A percentile compares a stretch with the other conserved stretches of the same genome.
Conservation (phyloP, 2,888 invertebrate genomes). For the Acanthoscelides obtectus region DNA sequence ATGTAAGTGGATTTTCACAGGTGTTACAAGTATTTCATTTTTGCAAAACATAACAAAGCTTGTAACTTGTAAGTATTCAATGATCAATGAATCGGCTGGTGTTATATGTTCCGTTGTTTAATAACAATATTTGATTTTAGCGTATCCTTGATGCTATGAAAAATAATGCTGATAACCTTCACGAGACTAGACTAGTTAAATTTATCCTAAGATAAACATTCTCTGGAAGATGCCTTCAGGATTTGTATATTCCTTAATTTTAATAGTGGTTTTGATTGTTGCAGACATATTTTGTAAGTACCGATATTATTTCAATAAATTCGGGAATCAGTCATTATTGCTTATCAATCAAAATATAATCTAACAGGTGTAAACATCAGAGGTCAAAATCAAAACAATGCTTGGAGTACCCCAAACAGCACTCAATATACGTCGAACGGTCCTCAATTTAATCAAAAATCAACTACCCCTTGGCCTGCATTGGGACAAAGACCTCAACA, state of each 20-base stretch:
- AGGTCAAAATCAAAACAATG: neutral
- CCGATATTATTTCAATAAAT: neutral
- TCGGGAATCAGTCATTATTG: neutral
- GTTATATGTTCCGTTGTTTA: no score
- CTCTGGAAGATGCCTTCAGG: neutral
- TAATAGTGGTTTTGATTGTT: neutral
- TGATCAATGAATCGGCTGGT: no score
- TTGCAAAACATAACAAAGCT: no score
- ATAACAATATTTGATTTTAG: no score
- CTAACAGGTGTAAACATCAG: neutral
- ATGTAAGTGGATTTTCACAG: no score
- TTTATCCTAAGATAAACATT: no score
- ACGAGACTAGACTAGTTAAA: no score
- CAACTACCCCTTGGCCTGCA: constrained; percentile 34
- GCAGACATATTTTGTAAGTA: neutral
- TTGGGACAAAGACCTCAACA: constrained; percentile 24
- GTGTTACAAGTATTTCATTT: no score
- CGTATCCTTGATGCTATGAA: no score
- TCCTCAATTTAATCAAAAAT: constrained; percentile 4
- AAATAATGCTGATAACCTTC: no score
- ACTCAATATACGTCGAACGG: neutral
- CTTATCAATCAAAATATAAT: neutral
- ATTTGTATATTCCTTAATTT: neutral
- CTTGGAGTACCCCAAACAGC: neutral
- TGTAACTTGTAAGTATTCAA: no score